Conservation (phyloP, 2,797 vertebrate genomes). For the Dallia pectoralis region DNA sequence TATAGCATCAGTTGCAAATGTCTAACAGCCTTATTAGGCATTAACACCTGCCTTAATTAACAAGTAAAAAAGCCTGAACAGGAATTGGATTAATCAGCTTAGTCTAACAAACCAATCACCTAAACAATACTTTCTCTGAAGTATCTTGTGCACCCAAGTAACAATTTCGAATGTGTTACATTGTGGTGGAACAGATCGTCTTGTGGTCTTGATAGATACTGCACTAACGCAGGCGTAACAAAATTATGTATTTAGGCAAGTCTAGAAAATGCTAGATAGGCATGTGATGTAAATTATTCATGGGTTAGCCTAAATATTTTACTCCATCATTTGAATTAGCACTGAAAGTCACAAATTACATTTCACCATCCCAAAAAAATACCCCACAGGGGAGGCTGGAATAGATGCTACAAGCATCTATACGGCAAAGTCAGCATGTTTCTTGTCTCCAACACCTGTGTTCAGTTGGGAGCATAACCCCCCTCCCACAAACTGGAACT, state of each 20-base stretch:
- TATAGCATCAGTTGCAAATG: background rate
- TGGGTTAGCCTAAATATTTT: background rate
- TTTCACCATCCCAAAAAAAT: slow-evolving; percentile 15
- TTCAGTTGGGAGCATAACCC: no score
- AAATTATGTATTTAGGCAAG: background rate
- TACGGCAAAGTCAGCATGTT: slow-evolving; percentile 39
- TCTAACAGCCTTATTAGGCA: background rate
- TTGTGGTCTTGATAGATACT: no score
- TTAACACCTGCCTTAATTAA: background rate
- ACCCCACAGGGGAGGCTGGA: background rate
- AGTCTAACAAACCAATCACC: no score
- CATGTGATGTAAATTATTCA: background rate
- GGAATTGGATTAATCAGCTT: no score
- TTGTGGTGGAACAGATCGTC: background rate
- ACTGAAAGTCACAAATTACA: slow-evolving; percentile 26
- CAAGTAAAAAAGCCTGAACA: no score
- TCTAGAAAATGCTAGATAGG: background rate
- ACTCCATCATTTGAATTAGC: slow-evolving; percentile 2
- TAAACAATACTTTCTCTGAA: no score
- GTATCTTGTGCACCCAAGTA: no score
- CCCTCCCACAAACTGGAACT: slow-evolving; percentile 45
- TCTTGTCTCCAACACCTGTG: slow-evolving; percentile 23
- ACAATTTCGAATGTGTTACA: background rate
- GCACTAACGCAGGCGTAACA: no score
- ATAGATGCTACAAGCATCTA: background rate